Conservation (phyloP, 2,888 invertebrate species). For the Lissocephala sabroskyi region DNA sequence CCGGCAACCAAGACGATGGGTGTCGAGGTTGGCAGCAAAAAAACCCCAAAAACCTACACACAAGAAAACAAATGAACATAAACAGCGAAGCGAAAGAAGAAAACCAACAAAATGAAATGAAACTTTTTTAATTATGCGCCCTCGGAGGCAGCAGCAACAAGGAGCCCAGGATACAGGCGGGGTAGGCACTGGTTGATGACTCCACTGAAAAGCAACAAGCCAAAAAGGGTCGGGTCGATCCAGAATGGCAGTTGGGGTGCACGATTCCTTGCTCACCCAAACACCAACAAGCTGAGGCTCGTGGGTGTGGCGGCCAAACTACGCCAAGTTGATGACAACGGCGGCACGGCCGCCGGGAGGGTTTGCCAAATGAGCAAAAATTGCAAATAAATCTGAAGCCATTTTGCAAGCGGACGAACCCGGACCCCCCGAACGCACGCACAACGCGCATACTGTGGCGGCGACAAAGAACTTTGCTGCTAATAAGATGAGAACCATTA, state of each 20-base stretch:
- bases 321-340: no score
- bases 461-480: slow-evolving; percentile 66
- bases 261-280: slow-evolving; percentile 5
- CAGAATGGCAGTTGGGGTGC: slow-evolving; percentile 8
- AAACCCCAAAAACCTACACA: slow-evolving; percentile 47
- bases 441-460: slow-evolving; percentile 26
- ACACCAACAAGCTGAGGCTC: slow-evolving; percentile 39
- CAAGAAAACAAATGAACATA: slow-evolving; percentile 60
- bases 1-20: neutral
- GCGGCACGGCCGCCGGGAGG: no score
- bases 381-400: slow-evolving; percentile 67
- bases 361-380: slow-evolving; percentile 56
- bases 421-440: no score
- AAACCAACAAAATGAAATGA: slow-evolving; percentile 71
- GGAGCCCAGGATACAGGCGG: slow-evolving; percentile 4
- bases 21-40: slow-evolving; percentile 11
- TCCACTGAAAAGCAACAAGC: neutral
- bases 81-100: slow-evolving; percentile 69
- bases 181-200: no score
- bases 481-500: slow-evolving; percentile 68
- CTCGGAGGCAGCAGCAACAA: slow-evolving; percentile 20
- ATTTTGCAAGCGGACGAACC: slow-evolving; percentile 38
- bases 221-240: neutral
- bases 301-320: no score
- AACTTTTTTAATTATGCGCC: slow-evolving; percentile 71